Percentiles rank a stretch among this genome's conserved stretches.
phyloP scores from a whole-genome alignment of 2,113 vertebrate genomes.

The Nannospalax galili region DNA sequence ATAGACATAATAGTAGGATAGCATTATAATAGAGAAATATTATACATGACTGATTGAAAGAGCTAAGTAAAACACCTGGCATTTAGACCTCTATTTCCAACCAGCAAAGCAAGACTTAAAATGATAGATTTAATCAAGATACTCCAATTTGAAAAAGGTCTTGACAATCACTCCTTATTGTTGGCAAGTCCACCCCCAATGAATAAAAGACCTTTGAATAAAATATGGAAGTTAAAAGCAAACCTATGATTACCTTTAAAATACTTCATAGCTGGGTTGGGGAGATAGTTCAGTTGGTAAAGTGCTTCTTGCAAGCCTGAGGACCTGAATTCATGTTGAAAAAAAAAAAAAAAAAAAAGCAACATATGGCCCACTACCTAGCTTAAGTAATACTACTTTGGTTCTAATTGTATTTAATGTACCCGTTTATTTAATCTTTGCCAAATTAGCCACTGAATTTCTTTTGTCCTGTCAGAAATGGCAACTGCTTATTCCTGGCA shows the following conservation, averaged over 20 bases:
- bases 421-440: no score
- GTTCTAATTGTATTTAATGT: no score
- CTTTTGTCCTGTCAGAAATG: no score
- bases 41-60: not conserved
- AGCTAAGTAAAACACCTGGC: not conserved
- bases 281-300: not conserved
- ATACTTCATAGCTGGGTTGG: not conserved
- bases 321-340: not conserved
- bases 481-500: no score
- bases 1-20: not conserved
- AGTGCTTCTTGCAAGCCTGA: not conserved
- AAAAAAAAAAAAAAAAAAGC: no score
- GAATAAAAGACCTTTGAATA: not conserved
- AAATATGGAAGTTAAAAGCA: not conserved
- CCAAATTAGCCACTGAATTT: no score
- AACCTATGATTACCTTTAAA: not conserved
- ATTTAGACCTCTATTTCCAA: not conserved
- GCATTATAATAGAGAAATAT: not conserved
- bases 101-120: slow-evolving; percentile 36
- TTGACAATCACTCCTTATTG: not conserved
- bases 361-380: no score
- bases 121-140: slow-evolving; percentile 6
- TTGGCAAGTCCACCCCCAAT: not conserved
- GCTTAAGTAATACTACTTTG: no score
- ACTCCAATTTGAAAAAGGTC: not conserved